Evolutionary conservation across 2,797 vertebrate species (phyloP).

Genomic region (Amazona ochrocephala): DNA sequence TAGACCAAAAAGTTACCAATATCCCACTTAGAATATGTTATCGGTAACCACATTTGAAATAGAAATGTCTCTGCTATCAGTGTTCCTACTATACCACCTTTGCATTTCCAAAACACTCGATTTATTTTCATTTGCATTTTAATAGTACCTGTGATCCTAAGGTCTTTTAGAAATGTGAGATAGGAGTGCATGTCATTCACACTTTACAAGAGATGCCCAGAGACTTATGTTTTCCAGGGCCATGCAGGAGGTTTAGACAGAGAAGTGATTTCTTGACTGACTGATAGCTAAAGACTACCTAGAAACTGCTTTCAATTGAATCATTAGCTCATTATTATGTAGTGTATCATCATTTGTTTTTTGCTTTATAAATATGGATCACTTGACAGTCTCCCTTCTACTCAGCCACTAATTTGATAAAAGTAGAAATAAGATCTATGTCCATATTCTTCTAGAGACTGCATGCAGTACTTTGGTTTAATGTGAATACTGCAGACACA

Average conservation of each 20-base stretch:
- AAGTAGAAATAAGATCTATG: neutral
- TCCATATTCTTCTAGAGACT: neutral
- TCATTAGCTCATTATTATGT: neutral
- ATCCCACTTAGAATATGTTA: neutral
- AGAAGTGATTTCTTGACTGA: neutral
- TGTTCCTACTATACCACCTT: neutral
- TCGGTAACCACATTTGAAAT: neutral
- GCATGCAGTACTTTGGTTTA: neutral
- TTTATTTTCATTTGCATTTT: slow-evolving; percentile 38
- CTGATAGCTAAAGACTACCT: neutral
- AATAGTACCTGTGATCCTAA: neutral
- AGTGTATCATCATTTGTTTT: neutral
- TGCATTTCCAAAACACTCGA: neutral
- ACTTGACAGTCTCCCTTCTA: neutral
- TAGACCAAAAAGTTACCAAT: neutral
- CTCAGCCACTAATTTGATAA: neutral
- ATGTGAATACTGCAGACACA: neutral
- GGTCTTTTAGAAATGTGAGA: neutral
- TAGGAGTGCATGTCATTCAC: neutral
- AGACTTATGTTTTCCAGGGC: neutral
- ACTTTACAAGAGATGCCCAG: neutral
- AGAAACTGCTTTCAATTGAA: neutral
- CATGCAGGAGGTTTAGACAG: neutral
- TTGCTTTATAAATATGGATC: neutral
- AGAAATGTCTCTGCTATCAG: neutral